Percentiles rank a stretch among this genome's conserved stretches.
These are phyloP conservation scores for Takifugu rubripes DNA, from an alignment of 2,797 vertebrate species.

Conservation along the genomic window DNA sequence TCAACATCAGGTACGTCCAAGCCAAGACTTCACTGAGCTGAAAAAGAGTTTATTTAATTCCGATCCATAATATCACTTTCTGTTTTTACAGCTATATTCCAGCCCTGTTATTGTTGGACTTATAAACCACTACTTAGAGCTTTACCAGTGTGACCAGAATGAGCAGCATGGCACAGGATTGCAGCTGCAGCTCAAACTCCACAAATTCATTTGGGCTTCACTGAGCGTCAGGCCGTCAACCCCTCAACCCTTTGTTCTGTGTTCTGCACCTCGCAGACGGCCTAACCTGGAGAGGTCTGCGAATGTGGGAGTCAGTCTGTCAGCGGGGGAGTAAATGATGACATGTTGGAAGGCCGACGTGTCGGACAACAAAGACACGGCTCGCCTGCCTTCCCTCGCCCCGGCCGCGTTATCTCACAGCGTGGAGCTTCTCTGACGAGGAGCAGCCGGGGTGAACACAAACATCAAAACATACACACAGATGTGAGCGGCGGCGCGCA, in stretches of 20 bases:
- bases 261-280: constrained; percentile 11
- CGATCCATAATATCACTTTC: too few relatives aligned
- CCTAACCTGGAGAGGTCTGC: too few relatives aligned
- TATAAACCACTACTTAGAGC: constrained; percentile 9
- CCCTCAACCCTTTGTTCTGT: constrained; percentile 44
- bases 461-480: constrained; percentile 17
- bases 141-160: constrained; percentile 17
- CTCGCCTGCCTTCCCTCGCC: constrained; percentile 6
- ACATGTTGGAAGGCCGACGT: constrained; percentile 1
- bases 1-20: too few relatives aligned
- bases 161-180: constrained; percentile 10
- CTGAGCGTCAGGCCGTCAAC: constrained; percentile 34
- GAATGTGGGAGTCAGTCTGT: too few relatives aligned
- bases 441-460: constrained; percentile 22
- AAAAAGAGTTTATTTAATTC: too few relatives aligned
- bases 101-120: constrained; percentile 21
- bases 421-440: constrained; percentile 14
- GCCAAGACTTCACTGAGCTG: too few relatives aligned
- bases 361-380: neutral
- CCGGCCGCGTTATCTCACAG: constrained; percentile 26
- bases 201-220: constrained; percentile 32
- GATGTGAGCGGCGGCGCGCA: constrained; percentile 23
- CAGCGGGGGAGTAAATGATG: neutral
- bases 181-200: constrained; percentile 37
- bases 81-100: constrained; percentile 4